Conservation (phyloP, 2,888 invertebrate species). For the Drosophila maculinotata region DNA sequence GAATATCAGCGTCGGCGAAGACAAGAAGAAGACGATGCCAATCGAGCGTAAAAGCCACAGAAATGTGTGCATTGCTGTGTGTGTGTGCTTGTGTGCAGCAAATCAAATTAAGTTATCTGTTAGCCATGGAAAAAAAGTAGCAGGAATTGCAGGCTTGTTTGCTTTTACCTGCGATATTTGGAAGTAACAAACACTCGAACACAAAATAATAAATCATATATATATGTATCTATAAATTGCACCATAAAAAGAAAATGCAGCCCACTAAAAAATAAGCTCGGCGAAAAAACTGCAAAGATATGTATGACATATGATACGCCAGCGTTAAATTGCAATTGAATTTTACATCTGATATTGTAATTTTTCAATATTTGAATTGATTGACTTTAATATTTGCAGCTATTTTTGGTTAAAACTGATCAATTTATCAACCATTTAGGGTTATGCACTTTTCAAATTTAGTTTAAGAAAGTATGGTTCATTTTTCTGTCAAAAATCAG, state of each 20-base stretch:
- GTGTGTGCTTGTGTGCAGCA: constrained; percentile 45
- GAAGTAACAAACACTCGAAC: constrained; percentile 3
- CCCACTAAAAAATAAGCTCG: constrained; percentile 19
- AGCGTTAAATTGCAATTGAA: too few species aligned
- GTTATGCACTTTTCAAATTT: too few species aligned
- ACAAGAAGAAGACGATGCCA: constrained; percentile 27
- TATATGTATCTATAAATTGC: constrained; percentile 49
- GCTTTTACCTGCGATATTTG: constrained; percentile 39
- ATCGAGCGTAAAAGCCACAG: constrained; percentile 68
- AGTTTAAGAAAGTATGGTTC: too few species aligned
- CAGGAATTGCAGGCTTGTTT: constrained; percentile 4
- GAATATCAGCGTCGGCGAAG: constrained; percentile 22
- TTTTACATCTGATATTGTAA: not conserved
- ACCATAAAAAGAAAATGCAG: constrained; percentile 28
- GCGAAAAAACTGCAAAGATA: not conserved
- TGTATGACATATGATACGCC: not conserved
- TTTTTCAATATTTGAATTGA: too few species aligned
- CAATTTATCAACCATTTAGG: too few species aligned
- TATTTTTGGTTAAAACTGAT: too few species aligned
- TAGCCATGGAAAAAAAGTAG: constrained; percentile 42
- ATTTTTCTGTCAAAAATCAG: too few species aligned
- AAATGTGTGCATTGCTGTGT: constrained; percentile 11
- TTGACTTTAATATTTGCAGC: too few species aligned
- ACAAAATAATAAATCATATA: constrained; percentile 28
- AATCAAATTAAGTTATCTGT: constrained; percentile 73